These are phyloP conservation scores for Perca fluviatilis DNA, from an alignment of 2,113 vertebrate species.

Conservation along the genomic window DNA sequence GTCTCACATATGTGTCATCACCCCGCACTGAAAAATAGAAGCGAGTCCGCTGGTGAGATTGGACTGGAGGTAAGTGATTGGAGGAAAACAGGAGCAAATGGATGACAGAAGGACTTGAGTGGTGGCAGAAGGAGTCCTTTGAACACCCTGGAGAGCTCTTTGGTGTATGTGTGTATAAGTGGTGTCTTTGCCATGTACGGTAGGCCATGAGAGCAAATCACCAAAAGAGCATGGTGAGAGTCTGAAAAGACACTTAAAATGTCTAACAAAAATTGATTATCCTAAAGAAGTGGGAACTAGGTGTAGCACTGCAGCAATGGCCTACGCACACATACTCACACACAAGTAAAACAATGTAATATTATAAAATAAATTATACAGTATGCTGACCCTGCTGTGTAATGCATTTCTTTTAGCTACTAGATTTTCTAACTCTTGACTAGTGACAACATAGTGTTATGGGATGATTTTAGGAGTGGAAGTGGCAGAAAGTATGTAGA, in stretches of 20 bases:
- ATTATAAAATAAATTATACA: not conserved
- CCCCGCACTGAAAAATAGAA: slow-evolving; percentile 35
- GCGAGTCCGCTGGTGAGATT: slow-evolving; percentile 45
- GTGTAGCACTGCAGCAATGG: not conserved
- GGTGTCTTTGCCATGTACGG: slow-evolving; percentile 3
- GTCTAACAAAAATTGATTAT: slow-evolving; percentile 51
- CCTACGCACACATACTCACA: slow-evolving; percentile 6
- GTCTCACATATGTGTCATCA: slow-evolving; percentile 44
- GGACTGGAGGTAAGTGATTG: slow-evolving; percentile 61
- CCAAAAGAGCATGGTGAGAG: slow-evolving; percentile 19
- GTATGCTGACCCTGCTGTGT: too few relatives aligned
- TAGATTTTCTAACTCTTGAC: not conserved
- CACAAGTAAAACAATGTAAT: not conserved
- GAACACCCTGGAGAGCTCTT: slow-evolving; percentile 49
- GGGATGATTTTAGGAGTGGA: not conserved
- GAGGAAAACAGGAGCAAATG: slow-evolving; percentile 40
- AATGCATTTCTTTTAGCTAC: too few relatives aligned
- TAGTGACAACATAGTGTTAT: not conserved
- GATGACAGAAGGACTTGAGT: slow-evolving; percentile 50
- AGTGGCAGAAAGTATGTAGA: not conserved
- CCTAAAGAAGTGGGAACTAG: slow-evolving; percentile 26
- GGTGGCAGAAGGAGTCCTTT: slow-evolving; percentile 39
- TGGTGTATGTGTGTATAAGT: not conserved
- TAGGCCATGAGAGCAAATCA: slow-evolving; percentile 35
- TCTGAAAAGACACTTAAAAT: slow-evolving; percentile 26